Percentiles rank a stretch among this genome's conserved stretches.
Evolutionary conservation across 1,140 invertebrate species (phyloP).

Genomic region (Diuraphis noxia): DNA sequence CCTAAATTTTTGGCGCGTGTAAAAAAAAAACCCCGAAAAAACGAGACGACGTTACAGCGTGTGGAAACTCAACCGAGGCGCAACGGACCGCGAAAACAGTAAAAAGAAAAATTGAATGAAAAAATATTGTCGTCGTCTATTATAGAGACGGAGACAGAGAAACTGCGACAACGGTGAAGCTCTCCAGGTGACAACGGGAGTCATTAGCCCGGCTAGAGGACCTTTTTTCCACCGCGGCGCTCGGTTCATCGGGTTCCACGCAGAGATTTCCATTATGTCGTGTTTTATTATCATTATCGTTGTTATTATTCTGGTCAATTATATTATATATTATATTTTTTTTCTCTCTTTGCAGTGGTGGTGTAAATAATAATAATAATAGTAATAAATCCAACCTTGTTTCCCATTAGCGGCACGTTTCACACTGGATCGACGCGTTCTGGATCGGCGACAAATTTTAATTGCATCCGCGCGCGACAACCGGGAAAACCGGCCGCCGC

Average conservation of each 20-base stretch:
- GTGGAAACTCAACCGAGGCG: slow-evolving; percentile 3
- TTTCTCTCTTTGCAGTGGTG: neutral
- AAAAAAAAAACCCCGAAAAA: neutral
- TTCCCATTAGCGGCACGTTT: slow-evolving; percentile 32
- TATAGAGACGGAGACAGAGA: neutral
- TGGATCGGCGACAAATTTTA: slow-evolving; percentile 51
- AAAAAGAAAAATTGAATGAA: neutral
- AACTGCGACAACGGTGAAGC: neutral
- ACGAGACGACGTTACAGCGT: neutral
- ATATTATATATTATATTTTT: neutral
- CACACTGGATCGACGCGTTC: slow-evolving; percentile 45
- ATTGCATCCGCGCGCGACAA: slow-evolving; percentile 49
- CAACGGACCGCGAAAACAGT: slow-evolving; percentile 43
- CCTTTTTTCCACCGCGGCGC: neutral
- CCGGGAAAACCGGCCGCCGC: neutral
- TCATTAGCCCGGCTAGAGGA: slow-evolving; percentile 32
- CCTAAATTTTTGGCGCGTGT: slow-evolving; percentile 16
- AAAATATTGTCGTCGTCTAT: neutral
- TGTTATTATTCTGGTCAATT: slow-evolving; percentile 40
- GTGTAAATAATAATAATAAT: neutral
- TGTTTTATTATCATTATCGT: neutral
- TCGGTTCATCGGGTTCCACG: slow-evolving; percentile 44
- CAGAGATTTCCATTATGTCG: slow-evolving; percentile 44
- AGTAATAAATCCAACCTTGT: slow-evolving; percentile 26
- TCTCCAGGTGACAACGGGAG: slow-evolving; percentile 21